Evolutionary conservation across 2,113 vertebrate genomes (phyloP), one percentile per base, ranked within the genome.

Genomic region (Carassius carassius): DNA sequence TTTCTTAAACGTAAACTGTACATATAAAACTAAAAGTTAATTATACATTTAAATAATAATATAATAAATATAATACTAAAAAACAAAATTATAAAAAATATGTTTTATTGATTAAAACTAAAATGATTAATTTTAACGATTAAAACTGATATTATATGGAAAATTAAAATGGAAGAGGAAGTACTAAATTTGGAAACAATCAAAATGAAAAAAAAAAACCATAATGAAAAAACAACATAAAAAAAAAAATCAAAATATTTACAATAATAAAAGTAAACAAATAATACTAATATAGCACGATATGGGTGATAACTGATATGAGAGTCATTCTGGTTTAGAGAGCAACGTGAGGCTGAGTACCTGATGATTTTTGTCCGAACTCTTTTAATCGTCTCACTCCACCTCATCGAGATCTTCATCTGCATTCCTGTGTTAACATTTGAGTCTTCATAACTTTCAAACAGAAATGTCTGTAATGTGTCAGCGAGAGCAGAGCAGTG

Each of bases 401-500:
- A 32, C 14, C 2, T 67, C 63, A 32, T 32, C 29, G 63, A 32
- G 63, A 67, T 47, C 44, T 74, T 44, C 44, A 25, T 25, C 37
- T 80, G 37, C n/a, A n/a, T 80, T 80, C n/a, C 12, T 25, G 21
- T 79, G 60, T 23, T 63, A 4, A 63, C 37, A 63, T 79, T 63
- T 44, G 21, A 44, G n/a, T 25, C 35, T 44, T 56, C 25, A 6
- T 16, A 77, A 21, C 49, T 47, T n/a, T 79, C 35, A 23, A 25
- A 81, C 14, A 69, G 60, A 41, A n/a, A 65, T 9, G 12, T 54
- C 25, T 51, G 41, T 69, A 72, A 86, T 72, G 70, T 74, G 60
- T 63, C 25, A 70, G 56, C 35, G 25, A 83, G 75, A 83, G 60
- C 47, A 16, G 83, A 70, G 82, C 60, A 70, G 25, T 84, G 84